Conservation (phyloP, 2,113 vertebrate genomes). For the Falco punctatus region DNA sequence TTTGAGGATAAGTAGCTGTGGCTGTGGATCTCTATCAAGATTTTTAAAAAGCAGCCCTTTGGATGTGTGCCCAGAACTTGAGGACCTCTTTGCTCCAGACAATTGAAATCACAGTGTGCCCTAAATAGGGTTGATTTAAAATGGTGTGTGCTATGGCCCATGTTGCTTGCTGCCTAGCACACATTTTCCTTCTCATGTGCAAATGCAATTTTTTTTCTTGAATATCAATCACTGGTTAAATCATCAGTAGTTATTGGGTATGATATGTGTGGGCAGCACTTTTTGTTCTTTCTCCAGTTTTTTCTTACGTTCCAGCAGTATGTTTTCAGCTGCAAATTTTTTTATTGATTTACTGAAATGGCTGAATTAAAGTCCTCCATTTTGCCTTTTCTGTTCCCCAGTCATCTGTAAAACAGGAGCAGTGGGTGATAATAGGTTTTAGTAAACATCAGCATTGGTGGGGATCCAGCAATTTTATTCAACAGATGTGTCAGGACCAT, state of each 20-base stretch:
- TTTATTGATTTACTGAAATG: not conserved
- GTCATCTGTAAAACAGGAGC: not conserved
- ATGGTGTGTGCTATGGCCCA: not conserved
- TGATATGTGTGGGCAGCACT: not conserved
- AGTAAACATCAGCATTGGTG: not conserved
- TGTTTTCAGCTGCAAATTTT: not conserved
- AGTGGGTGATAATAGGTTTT: not conserved
- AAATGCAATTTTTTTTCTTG: not conserved
- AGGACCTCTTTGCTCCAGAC: constrained; percentile 25
- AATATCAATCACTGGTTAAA: not conserved
- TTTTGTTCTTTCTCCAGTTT: not conserved
- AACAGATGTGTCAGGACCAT: not conserved
- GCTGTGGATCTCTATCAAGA: not conserved
- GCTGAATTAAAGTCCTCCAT: not conserved
- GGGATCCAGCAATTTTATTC: not conserved
- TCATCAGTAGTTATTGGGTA: not conserved
- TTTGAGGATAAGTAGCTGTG: constrained; percentile 18
- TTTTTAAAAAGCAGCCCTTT: not conserved
- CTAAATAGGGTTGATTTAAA: constrained; percentile 3
- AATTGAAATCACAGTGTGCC: not conserved
- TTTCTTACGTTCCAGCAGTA: not conserved
- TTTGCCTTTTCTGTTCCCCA: not conserved
- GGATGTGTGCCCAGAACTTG: constrained; percentile 21
- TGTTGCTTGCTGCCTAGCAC: not conserved
- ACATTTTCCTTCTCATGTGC: not conserved